phyloP scores from a whole-genome alignment of 37 sponge, comb jelly and placozoan species.

The Geodia barretti region DNA sequence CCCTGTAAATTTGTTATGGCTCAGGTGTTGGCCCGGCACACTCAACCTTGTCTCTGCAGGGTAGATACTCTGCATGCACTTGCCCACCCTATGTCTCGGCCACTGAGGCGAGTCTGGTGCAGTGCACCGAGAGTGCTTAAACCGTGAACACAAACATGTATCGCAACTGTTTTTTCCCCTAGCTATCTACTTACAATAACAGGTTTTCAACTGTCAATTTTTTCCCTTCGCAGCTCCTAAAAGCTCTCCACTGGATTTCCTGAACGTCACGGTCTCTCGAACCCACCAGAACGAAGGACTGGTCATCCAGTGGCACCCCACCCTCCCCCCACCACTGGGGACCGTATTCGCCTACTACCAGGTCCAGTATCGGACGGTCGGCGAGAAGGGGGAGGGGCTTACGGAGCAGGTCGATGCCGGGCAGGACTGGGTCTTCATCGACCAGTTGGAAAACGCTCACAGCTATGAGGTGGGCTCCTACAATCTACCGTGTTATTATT shows the following conservation, averaged over 20 bases:
- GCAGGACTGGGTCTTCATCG: neutral
- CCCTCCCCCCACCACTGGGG: neutral
- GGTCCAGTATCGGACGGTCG: neutral
- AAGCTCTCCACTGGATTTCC: neutral
- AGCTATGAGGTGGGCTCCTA: neutral
- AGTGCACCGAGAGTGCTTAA: no score
- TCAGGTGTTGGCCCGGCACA: no score
- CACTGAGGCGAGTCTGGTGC: no score
- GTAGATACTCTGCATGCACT: no score
- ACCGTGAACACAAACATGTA: no score
- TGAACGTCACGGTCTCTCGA: constrained; percentile 15
- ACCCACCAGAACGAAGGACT: constrained; percentile 1
- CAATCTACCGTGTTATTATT: neutral
- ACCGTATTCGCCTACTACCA: neutral
- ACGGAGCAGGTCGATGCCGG: neutral
- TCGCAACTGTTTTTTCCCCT: no score
- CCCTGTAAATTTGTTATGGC: no score
- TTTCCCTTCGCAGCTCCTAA: neutral
- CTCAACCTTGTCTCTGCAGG: no score
- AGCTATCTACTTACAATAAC: no score
- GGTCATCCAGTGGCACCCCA: constrained; percentile 15
- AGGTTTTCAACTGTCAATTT: no score
- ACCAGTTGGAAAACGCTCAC: neutral
- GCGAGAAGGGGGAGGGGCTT: neutral
- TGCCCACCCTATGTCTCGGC: no score